Conservation (phyloP, 1,140 invertebrate genomes). For the Drosophila cardini region DNA sequence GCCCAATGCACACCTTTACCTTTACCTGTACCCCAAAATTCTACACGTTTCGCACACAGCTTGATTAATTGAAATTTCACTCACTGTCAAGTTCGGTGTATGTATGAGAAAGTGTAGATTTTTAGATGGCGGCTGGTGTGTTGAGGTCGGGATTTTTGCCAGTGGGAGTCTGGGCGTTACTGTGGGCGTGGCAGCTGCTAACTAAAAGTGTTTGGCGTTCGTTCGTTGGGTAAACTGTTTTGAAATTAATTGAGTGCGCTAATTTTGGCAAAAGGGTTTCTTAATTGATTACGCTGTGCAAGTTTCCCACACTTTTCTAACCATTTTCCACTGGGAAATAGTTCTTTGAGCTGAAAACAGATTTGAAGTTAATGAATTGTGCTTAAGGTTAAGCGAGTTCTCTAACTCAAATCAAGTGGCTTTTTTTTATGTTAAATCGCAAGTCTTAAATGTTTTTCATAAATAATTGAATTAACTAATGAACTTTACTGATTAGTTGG, state of each 20-base stretch:
- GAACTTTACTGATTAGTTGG: too few species aligned
- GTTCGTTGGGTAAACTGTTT: constrained; percentile 55
- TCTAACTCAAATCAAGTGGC: neutral
- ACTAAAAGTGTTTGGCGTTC: constrained; percentile 45
- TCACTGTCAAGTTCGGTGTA: constrained; percentile 67
- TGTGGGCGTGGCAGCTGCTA: constrained; percentile 23
- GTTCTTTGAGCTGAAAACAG: neutral
- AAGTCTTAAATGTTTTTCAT: too few species aligned
- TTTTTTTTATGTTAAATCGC: neutral
- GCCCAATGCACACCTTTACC: constrained; percentile 31
- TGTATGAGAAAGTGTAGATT: constrained; percentile 4
- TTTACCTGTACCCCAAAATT: constrained; percentile 17
- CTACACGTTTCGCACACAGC: constrained; percentile 32
- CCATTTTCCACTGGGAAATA: neutral
- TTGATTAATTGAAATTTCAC: constrained; percentile 83
- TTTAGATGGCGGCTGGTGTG: neutral
- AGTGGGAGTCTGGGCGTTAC: constrained; percentile 1
- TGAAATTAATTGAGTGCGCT: constrained; percentile 81
- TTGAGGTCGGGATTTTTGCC: neutral
- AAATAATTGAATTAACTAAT: too few species aligned
- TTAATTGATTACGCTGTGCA: constrained; percentile 65
- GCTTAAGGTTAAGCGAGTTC: neutral
- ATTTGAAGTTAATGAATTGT: constrained; percentile 18
- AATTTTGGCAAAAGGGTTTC: constrained; percentile 79
- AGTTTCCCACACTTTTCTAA: neutral